Evolutionary conservation across 2,797 vertebrate genomes (phyloP).

Genomic region (Coregonus ussuriensis): DNA sequence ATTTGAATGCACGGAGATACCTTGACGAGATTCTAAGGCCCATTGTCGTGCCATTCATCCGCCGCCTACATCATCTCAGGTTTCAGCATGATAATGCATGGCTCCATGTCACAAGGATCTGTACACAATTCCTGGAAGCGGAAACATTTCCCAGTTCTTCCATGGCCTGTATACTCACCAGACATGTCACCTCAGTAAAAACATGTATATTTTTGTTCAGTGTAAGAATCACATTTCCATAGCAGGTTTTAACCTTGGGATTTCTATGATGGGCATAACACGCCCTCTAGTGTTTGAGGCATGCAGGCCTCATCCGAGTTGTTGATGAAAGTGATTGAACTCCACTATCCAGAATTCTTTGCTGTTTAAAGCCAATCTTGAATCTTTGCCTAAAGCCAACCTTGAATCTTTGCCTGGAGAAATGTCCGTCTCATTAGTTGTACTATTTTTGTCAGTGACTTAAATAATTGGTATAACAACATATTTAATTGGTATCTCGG

Average conservation of each 20-base stretch:
- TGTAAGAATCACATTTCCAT: not conserved
- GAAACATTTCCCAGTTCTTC: too few relatives aligned
- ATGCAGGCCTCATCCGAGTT: not conserved
- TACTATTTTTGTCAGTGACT: not conserved
- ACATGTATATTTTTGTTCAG: not conserved
- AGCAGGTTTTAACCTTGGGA: not conserved
- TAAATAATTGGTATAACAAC: not conserved
- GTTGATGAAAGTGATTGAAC: constrained; percentile 24
- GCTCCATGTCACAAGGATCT: too few relatives aligned
- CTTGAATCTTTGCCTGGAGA: constrained; percentile 26
- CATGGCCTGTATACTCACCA: too few relatives aligned
- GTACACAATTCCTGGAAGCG: too few relatives aligned
- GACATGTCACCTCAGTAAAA: too few relatives aligned
- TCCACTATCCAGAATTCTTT: constrained; percentile 58
- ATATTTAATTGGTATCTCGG: not conserved
- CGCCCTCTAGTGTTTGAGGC: constrained; percentile 36
- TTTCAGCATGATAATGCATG: too few relatives aligned
- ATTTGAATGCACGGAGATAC: too few relatives aligned
- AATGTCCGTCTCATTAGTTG: accelerated
- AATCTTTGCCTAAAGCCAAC: constrained; percentile 21
- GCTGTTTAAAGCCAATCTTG: not conserved
- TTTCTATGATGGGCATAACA: not conserved
- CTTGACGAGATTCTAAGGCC: too few relatives aligned
- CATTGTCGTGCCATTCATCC: too few relatives aligned
- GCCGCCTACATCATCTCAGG: too few relatives aligned